Conservation (phyloP, 1,140 invertebrate genomes). For the Apis dorsata region DNA sequence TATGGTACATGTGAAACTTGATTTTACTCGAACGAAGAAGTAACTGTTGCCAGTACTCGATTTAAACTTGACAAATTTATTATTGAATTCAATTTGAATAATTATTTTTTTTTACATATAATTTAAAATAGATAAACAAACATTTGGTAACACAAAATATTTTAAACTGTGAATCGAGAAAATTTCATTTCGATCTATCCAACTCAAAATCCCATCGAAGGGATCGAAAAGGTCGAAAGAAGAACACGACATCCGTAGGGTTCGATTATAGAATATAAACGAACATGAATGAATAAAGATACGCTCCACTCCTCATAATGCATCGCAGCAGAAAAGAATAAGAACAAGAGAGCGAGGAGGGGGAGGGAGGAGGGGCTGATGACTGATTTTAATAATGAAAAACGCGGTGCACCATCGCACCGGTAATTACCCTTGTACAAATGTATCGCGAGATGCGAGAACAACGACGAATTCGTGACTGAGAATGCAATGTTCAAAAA, state of each 20-base stretch:
- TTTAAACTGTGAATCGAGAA: no score
- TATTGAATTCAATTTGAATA: not conserved
- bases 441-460: constrained; percentile 55
- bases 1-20: not conserved
- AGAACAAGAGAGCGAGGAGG: not conserved
- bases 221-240: no score
- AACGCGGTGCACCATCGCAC: constrained; percentile 56
- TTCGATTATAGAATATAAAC: constrained; percentile 7
- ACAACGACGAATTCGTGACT: constrained; percentile 60
- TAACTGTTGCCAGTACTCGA: not conserved
- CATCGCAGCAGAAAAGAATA: not conserved
- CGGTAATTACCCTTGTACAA: constrained; percentile 61
- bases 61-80: not conserved
- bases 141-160: no score
- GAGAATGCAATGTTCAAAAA: constrained; percentile 63
- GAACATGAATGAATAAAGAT: constrained; percentile 25
- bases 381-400: constrained; percentile 64
- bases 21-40: not conserved
- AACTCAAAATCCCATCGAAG: not conserved
- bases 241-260: not conserved
- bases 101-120: not conserved
- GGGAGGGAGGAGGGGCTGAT: no score
- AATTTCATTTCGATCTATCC: no score
- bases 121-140: no score
- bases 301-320: not conserved